A percentile compares a stretch with the other conserved stretches of the same genome.
Evolutionary conservation across 2,113 vertebrate species (phyloP).

Genomic region (Gymnarchus niloticus): DNA sequence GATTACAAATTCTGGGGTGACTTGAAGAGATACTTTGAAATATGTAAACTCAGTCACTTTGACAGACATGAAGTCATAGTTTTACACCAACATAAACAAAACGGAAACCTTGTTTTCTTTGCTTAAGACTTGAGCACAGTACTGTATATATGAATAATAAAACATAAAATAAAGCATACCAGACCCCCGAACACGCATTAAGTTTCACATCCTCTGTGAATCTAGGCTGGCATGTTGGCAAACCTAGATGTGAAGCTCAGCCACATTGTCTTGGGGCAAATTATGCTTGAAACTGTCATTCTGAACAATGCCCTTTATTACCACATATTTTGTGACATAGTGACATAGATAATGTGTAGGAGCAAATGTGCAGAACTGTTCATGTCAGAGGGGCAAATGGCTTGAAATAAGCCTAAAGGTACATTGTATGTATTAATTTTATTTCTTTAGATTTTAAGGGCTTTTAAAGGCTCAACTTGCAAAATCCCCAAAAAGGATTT

Average conservation of each 20-base stretch:
- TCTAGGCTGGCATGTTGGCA: neutral
- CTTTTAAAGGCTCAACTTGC: neutral
- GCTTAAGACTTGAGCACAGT: neutral
- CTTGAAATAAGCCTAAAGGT: neutral
- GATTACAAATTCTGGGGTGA: too few relatives aligned
- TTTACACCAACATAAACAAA: too few relatives aligned
- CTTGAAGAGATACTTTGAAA: too few relatives aligned
- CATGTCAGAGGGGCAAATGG: slow-evolving; percentile 2
- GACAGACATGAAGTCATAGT: too few relatives aligned
- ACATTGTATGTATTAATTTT: neutral
- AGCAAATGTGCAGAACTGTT: slow-evolving; percentile 17
- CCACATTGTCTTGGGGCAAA: slow-evolving; percentile 24
- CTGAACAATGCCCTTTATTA: slow-evolving; percentile 22
- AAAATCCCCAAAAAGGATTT: neutral
- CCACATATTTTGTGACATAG: slow-evolving; percentile 7
- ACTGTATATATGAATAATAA: neutral
- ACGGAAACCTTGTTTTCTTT: too few relatives aligned
- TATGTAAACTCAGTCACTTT: too few relatives aligned
- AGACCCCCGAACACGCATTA: neutral
- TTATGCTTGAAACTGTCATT: slow-evolving; percentile 23
- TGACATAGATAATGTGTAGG: slow-evolving; percentile 10
- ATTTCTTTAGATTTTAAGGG: neutral
- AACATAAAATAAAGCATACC: neutral
- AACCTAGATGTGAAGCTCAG: neutral
- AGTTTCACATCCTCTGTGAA: neutral